These are phyloP conservation scores for Hyposmocoma kahamanoa DNA, from an alignment of 1,140 invertebrate species.

Conservation along the genomic window DNA sequence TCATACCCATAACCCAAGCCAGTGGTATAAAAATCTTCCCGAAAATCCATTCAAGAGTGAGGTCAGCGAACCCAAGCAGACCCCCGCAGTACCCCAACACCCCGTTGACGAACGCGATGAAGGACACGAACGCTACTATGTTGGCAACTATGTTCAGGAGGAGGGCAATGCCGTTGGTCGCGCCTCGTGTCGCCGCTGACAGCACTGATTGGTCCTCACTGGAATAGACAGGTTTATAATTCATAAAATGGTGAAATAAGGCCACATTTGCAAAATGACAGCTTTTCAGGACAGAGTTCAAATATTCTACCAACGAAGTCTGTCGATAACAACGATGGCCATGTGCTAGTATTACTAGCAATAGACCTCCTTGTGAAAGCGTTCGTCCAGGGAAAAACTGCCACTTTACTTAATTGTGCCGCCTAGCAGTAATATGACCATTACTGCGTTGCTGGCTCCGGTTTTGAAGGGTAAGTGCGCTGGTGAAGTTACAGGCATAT, in stretches of 20 bases:
- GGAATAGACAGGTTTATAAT: slow-evolving; percentile 21
- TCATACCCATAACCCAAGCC: slow-evolving; percentile 78
- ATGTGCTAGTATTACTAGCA: too few relatives aligned
- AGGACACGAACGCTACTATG: slow-evolving; percentile 92
- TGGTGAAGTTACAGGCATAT: too few relatives aligned
- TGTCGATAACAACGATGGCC: too few relatives aligned
- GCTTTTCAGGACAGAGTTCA: too few relatives aligned
- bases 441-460: too few relatives aligned
- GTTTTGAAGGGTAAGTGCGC: too few relatives aligned
- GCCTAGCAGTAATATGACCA: too few relatives aligned
- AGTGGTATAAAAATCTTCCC: slow-evolving; percentile 92
- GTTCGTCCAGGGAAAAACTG: too few relatives aligned
- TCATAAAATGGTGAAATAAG: background rate
- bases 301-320: too few relatives aligned
- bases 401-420: too few relatives aligned
- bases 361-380: too few relatives aligned
- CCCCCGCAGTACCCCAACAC: slow-evolving; percentile 86
- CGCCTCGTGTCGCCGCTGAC: slow-evolving; percentile 93
- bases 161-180: slow-evolving; percentile 85
- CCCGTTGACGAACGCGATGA: slow-evolving; percentile 88
- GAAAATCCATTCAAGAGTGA: slow-evolving; percentile 82
- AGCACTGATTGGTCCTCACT: slow-evolving; percentile 88
- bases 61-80: slow-evolving; percentile 78
- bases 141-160: slow-evolving; percentile 93
- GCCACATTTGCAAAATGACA: too few relatives aligned